These are phyloP conservation scores for Cossypha polioptera DNA, from an alignment of 2,797 vertebrate species.

Conservation along the genomic window DNA sequence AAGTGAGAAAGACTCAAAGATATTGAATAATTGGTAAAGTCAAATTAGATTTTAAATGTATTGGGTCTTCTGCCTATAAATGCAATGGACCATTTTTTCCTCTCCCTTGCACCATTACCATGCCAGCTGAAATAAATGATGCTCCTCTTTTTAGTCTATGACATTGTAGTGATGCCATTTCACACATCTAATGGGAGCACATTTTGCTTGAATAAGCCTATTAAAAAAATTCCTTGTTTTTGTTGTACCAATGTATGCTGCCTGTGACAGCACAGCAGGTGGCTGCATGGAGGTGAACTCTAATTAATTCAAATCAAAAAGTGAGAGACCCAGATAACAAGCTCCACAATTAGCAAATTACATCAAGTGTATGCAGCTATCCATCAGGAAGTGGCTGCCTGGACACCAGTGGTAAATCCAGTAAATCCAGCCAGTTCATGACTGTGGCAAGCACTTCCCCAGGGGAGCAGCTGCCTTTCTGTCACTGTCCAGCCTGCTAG, in stretches of 20 bases:
- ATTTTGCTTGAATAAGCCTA: constrained; percentile 45
- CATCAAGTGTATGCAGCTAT: constrained; percentile 46
- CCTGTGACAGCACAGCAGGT: constrained; percentile 57
- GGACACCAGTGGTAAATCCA: constrained; percentile 24
- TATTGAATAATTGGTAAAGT: constrained; percentile 22
- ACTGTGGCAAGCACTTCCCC: not conserved
- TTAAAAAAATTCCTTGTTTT: constrained; percentile 36
- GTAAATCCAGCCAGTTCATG: constrained; percentile 56
- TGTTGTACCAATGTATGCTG: constrained; percentile 18
- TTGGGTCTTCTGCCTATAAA: constrained; percentile 13
- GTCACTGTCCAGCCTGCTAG: not conserved
- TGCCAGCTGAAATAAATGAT: constrained; percentile 12
- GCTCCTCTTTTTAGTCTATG: not conserved
- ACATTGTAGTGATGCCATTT: constrained; percentile 15
- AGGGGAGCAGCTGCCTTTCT: constrained; percentile 51
- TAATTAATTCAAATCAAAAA: constrained; percentile 78
- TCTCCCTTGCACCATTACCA: constrained; percentile 13
- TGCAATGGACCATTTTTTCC: not conserved
- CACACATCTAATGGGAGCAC: constrained; percentile 16
- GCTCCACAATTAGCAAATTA: constrained; percentile 77
- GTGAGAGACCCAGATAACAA: constrained; percentile 67
- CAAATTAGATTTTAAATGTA: constrained; percentile 4
- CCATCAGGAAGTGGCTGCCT: constrained; percentile 57
- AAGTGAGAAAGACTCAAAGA: not conserved
- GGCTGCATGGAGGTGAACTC: constrained; percentile 66